phyloP scores from a whole-genome alignment of 2,797 vertebrate species.

The Enteromius argenteus region DNA sequence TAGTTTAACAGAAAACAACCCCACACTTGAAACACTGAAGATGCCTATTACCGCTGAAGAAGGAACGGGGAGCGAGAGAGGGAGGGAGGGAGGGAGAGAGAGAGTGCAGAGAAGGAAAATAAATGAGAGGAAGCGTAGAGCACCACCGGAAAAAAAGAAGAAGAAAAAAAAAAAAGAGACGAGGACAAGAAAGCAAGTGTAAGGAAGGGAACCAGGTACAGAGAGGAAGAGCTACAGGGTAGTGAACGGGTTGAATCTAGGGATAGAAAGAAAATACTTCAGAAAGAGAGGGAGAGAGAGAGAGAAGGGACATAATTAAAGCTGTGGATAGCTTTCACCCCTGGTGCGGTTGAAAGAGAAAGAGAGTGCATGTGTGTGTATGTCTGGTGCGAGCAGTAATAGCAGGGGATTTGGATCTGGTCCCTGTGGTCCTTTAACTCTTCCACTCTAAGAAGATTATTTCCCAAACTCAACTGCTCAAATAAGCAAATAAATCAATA shows the following conservation, averaged over 20 bases:
- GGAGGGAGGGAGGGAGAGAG: not conserved
- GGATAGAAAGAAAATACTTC: slow-evolving; percentile 33
- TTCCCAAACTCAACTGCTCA: slow-evolving; percentile 38
- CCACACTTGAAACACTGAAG: slow-evolving; percentile 16
- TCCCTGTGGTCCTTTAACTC: slow-evolving; percentile 55
- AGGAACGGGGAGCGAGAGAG: not conserved
- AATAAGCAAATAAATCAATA: slow-evolving; percentile 49
- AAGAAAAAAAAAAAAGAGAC: not conserved
- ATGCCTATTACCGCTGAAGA: not conserved
- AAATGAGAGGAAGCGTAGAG: not conserved
- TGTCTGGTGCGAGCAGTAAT: slow-evolving; percentile 39
- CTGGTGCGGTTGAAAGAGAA: slow-evolving; percentile 29
- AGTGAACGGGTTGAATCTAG: slow-evolving; percentile 15
- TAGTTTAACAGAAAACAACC: slow-evolving; percentile 31
- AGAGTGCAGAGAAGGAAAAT: not conserved
- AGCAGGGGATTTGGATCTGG: slow-evolving; percentile 56
- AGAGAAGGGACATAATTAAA: slow-evolving; percentile 54
- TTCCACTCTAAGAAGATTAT: slow-evolving; percentile 58
- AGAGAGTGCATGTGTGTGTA: slow-evolving; percentile 29
- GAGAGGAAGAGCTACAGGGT: slow-evolving; percentile 34
- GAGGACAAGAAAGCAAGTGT: not conserved
- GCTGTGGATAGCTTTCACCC: slow-evolving; percentile 53
- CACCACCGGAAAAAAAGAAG: not conserved
- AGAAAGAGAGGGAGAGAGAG: slow-evolving; percentile 30
- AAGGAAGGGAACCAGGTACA: slow-evolving; percentile 21